Base-by-base conservation (phyloP, 2,888 invertebrate genomes). In the Rhodophaea formosa region DNA sequence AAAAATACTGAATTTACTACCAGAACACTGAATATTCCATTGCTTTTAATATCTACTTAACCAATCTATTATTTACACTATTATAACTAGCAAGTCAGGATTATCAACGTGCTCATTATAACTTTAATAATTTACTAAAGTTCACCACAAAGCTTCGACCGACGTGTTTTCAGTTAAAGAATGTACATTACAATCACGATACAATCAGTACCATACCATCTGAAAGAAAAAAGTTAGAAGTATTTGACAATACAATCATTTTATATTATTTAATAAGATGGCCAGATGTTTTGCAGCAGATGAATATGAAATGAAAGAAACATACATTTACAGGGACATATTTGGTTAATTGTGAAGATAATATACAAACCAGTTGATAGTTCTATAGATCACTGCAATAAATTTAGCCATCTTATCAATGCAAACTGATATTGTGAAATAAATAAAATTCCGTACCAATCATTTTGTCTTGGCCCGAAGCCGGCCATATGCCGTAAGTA, bases 71-170 rank as follows among this genome's bases (percentile, higher is more conserved):
- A 88, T 88, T 69, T 88, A 90, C 88, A 87, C 78, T 80, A 85
- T 63, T 74, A 75, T n/a, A 64, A 69, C 77, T 80, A 82, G 67
- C 68, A 74, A 78, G 79, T 87, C 86, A 86, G 86, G 82, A 88
- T 83, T 76, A 82, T 77, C 73, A 77, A 86, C 78, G 80, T 84
- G 88, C 86, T 90, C 89, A 88, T 87, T 87, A 86, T 83, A 84
- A 80, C 77, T 77, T 69, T 72, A 80, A 68, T 69, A 51, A 75
- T 73, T 73, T 69, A 71, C 62, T 65, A 64, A 67, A 64, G 58
- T 53, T 72, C 68, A 66, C 68, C 69, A 67, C 60, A 63, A 61
- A 62, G 62, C 58, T 62, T 64, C 56, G 49, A 59, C 56, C 57
- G 59, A 59, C 42, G 56, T 62, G 42, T 53, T 44, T 46, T 60